Base-by-base conservation (phyloP, 1,140 invertebrate genomes). In the Vanessa tameamea region DNA sequence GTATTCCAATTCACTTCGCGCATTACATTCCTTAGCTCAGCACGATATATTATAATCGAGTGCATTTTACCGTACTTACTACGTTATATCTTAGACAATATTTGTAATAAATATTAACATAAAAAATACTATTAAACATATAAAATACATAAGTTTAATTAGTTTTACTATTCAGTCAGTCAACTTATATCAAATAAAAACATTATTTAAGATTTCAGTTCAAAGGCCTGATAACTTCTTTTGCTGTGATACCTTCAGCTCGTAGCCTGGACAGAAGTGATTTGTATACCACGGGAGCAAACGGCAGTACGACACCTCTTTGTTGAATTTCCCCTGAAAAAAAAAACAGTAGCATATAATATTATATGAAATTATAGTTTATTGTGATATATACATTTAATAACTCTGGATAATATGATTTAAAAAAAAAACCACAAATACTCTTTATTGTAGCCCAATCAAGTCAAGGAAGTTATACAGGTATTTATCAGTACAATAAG, bases 301-400 rank as follows among this genome's bases (percentile, higher is more conserved):
- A 97, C 1, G 99, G 98, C 14, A 98, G 89, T 11, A 99, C 95
- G 70, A 98, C 96, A n/a, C 98, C 99, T 78, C 96, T 95, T 77
- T 96, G 95, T 93, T 99, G 98, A 83, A 99, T 99, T 93, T 99
- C 99, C 82, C 97, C 97, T 98, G 90, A 65, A 92, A 92, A n/a
- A n/a, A 3, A 15, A 61, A 15, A 31, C 14, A 37, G 1, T 13
- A n/a, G 23, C 2, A 16, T 55, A 55, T 11, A 1, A 23, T 14
- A 26, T 26, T 1, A 57, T 11, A 57, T 64, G 73, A 50, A 61
- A 51, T 55, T 50, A 13, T 50, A 50, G 13, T 50, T 15, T 15
- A 1, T 43, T 11, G 0, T 43, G 37, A 43, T 37, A 5, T n/a
- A n/a, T n/a, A n/a, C n/a, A n/a, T n/a, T n/a, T n/a, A n/a, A n/a